phyloP scores from a whole-genome alignment of 2,888 invertebrate genomes.

The Chaetogeoica ovagalla region DNA sequence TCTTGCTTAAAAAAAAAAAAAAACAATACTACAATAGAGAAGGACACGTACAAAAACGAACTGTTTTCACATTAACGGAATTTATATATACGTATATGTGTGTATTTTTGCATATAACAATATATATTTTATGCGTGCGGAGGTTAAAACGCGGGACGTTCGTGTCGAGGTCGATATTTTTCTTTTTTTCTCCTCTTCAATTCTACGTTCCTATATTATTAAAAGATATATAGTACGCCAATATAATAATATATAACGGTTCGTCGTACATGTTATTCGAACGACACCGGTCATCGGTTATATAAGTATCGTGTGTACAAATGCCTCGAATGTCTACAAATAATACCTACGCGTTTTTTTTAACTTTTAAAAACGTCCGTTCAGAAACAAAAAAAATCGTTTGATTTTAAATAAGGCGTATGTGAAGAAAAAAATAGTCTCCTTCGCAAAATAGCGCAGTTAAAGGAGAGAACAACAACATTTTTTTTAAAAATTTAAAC shows the following conservation, averaged over 20 bases:
- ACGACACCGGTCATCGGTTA: neutral
- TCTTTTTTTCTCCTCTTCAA: conserved; percentile 25
- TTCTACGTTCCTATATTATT: conserved; percentile 4
- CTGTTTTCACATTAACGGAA: conserved; percentile 17
- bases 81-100: neutral
- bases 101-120: too few relatives aligned
- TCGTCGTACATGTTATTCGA: too few relatives aligned
- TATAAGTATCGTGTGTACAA: too few relatives aligned
- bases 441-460: too few relatives aligned
- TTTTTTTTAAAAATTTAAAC: too few relatives aligned
- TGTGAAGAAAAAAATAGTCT: too few relatives aligned
- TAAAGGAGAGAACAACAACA: too few relatives aligned
- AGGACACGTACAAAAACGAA: conserved; percentile 26
- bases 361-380: too few relatives aligned
- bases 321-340: conserved; percentile 1
- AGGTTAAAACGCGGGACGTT: neutral
- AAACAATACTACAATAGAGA: neutral
- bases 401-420: too few relatives aligned
- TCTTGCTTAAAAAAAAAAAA: neutral
- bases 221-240: neutral
- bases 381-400: too few relatives aligned
- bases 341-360: neutral
- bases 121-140: neutral
- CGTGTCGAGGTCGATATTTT: conserved; percentile 30
- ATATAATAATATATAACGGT: too few relatives aligned